Evolutionary conservation across 2,797 vertebrate genomes (phyloP).

Genomic region (Sciurus carolinensis): DNA sequence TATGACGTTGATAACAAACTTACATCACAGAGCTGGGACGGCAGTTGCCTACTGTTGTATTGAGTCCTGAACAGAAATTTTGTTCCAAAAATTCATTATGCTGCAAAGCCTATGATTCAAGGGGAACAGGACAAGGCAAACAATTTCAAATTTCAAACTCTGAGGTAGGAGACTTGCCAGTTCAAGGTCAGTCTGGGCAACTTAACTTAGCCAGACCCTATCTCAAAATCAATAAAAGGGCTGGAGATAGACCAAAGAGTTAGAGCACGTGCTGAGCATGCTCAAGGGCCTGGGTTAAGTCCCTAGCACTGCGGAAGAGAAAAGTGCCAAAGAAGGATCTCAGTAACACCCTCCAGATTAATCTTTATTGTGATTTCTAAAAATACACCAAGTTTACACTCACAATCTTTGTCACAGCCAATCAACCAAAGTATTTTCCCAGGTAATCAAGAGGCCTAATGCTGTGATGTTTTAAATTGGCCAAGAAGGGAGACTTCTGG

Average conservation of each 20-base stretch:
- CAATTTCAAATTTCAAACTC: slow-evolving; percentile 1
- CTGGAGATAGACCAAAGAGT: neutral
- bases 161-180: neutral
- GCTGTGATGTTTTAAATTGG: neutral
- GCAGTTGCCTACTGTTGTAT: neutral
- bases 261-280: neutral
- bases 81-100: slow-evolving; percentile 93
- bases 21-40: slow-evolving; percentile 43
- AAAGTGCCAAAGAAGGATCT: slow-evolving; percentile 11
- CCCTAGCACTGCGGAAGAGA: neutral
- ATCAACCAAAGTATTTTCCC: neutral
- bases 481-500: neutral
- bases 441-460: neutral
- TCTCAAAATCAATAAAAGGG: neutral
- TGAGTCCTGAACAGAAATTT: slow-evolving; percentile 83
- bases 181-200: neutral
- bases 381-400: neutral
- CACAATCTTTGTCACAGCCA: neutral
- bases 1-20: slow-evolving; percentile 6
- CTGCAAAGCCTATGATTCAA: slow-evolving; percentile 92
- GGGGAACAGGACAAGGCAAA: neutral
- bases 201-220: neutral
- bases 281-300: neutral
- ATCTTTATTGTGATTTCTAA: slow-evolving; percentile 22
- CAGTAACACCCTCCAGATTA: neutral